Evolutionary conservation across 2,888 invertebrate species (phyloP).

Genomic region (Caenorhabditis japonica): DNA sequence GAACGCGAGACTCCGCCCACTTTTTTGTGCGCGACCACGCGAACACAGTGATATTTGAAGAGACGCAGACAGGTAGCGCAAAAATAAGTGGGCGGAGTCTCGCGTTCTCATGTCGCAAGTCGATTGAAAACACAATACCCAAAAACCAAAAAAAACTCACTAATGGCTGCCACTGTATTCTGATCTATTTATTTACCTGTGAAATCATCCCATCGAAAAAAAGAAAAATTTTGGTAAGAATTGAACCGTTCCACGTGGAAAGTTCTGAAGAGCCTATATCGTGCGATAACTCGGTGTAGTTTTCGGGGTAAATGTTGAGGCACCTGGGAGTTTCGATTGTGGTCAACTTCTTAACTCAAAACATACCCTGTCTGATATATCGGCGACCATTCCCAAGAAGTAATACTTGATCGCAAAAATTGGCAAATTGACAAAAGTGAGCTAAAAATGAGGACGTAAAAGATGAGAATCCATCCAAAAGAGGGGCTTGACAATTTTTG

Average conservation of each 20-base stretch:
- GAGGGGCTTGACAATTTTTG: not conserved
- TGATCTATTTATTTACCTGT: not conserved
- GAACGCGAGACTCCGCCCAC: too few relatives aligned
- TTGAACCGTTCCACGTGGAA: not conserved
- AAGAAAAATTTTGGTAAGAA: not conserved
- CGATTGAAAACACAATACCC: too few relatives aligned
- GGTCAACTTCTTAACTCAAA: not conserved
- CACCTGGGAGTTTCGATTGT: not conserved
- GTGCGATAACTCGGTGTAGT: not conserved
- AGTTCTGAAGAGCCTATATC: not conserved
- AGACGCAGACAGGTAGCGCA: too few relatives aligned
- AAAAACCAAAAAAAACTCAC: too few relatives aligned
- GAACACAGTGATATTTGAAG: too few relatives aligned
- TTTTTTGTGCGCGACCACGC: too few relatives aligned
- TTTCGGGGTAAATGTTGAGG: not conserved
- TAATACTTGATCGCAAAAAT: not conserved
- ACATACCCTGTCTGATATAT: not conserved
- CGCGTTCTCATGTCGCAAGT: too few relatives aligned
- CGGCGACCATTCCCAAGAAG: not conserved
- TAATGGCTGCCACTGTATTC: too few relatives aligned
- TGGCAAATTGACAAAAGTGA: not conserved
- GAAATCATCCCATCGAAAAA: not conserved
- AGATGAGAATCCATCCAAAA: not conserved
- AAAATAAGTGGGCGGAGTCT: too few relatives aligned
- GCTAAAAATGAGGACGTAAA: not conserved